A percentile compares a stretch with the other conserved stretches of the same genome.
Evolutionary conservation across 2,888 invertebrate genomes (phyloP).

Genomic region (Cerastis rubricosa): DNA sequence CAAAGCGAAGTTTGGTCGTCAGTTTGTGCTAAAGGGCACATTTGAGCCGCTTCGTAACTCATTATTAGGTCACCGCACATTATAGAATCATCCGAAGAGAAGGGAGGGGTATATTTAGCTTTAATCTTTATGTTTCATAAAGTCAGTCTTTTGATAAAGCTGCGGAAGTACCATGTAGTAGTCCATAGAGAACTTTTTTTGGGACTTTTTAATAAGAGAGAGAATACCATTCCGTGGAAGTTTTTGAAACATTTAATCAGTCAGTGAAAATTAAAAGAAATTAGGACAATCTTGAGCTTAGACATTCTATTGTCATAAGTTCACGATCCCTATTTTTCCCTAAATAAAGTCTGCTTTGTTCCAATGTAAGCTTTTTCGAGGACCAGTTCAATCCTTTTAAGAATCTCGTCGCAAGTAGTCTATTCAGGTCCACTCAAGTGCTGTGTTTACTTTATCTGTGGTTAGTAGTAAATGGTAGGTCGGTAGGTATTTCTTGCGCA

Average conservation of each 20-base stretch:
- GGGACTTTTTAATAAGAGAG: not conserved
- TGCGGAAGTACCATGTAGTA: not conserved
- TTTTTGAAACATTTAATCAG: not conserved
- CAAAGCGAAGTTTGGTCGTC: slow-evolving; percentile 48
- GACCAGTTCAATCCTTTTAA: not conserved
- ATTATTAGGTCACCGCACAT: slow-evolving; percentile 64
- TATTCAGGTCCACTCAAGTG: not conserved
- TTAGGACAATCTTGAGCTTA: not conserved
- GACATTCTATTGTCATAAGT: not conserved
- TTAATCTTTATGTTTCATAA: slow-evolving; percentile 36
- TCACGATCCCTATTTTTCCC: not conserved
- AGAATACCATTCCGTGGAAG: not conserved
- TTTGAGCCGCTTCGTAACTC: slow-evolving; percentile 47
- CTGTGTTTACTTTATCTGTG: not conserved
- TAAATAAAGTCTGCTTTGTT: not conserved
- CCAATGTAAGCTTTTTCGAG: not conserved
- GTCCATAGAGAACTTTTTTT: not conserved
- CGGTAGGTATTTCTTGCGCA: not conserved
- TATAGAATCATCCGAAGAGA: slow-evolving; percentile 56
- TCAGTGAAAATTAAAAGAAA: not conserved
- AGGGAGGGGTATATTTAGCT: slow-evolving; percentile 15
- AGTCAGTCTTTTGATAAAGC: slow-evolving; percentile 6
- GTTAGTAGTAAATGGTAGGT: not conserved
- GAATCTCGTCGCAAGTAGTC: not conserved
- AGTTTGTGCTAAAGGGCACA: slow-evolving; percentile 49